Conservation (phyloP, 1,140 invertebrate species). For the Bactericera cockerelli region DNA sequence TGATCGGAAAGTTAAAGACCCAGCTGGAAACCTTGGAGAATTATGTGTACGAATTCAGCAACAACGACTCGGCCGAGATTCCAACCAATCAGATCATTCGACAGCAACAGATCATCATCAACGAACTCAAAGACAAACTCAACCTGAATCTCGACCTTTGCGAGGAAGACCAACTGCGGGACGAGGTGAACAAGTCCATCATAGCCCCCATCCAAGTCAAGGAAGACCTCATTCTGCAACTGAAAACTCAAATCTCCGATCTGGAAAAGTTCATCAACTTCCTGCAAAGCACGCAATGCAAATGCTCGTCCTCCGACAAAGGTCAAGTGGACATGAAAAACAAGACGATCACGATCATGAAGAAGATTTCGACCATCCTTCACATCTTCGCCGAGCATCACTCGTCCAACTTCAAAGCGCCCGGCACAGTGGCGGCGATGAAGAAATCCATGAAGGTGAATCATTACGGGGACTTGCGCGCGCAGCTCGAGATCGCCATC, state of each 20-base stretch:
- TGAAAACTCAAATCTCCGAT: conserved; percentile 93
- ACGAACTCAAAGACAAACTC: conserved; percentile 58
- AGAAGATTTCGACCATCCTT: conserved; percentile 68
- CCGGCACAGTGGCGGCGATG: conserved; percentile 44
- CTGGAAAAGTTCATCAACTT: conserved; percentile 94
- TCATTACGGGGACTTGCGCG: conserved; percentile 86
- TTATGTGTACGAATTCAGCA: conserved; percentile 63
- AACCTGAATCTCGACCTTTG: conserved; percentile 60
- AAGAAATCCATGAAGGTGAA: conserved; percentile 73
- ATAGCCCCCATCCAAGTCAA: conserved; percentile 90
- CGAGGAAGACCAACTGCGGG: conserved; percentile 61
- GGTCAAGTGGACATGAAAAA: conserved; percentile 27
- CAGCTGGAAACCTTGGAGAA: conserved; percentile 89
- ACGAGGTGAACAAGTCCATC: conserved; percentile 59
- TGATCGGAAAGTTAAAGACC: conserved; percentile 77
- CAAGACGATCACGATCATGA: conserved; percentile 51
- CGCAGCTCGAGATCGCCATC: conserved; percentile 80
- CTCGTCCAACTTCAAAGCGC: conserved; percentile 45
- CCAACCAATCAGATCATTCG: conserved; percentile 70
- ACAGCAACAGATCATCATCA: conserved; percentile 75
- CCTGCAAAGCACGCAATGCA: conserved; percentile 52
- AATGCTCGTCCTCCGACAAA: background rate
- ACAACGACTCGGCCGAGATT: conserved; percentile 55
- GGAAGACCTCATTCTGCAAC: conserved; percentile 81
- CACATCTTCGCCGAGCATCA: conserved; percentile 62